Conservation (phyloP, 2,113 vertebrate genomes). For the Mirounga angustirostris region DNA sequence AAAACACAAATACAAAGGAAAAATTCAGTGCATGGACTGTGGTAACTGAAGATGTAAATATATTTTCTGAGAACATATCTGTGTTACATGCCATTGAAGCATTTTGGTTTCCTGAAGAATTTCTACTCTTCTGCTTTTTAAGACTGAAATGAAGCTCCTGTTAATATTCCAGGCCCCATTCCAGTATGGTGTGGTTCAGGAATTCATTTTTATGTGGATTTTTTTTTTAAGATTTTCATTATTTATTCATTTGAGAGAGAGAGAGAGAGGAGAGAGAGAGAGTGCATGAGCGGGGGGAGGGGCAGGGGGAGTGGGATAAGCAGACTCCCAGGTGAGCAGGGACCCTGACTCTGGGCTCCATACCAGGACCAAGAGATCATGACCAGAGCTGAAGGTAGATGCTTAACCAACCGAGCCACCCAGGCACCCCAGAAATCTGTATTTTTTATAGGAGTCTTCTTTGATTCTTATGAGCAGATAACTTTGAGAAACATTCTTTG, state of each 20-base stretch:
- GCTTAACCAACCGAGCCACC: no score
- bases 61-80: background rate
- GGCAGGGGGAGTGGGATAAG: no score
- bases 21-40: background rate
- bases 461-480: background rate
- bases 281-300: rapidly evolving
- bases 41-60: background rate
- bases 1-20: background rate
- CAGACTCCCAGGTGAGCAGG: no score
- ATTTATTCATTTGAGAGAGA: no score
- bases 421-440: no score
- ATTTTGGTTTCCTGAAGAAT: background rate
- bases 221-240: no score
- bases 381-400: no score
- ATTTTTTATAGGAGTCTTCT: background rate
- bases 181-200: background rate
- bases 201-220: background rate
- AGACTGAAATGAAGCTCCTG: background rate
- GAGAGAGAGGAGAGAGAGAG: no score
- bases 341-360: no score
- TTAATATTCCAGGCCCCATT: background rate
- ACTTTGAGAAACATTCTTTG: background rate
- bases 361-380: no score
- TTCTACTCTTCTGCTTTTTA: background rate
- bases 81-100: background rate